Percentiles rank a stretch among this genome's conserved stretches.
Conservation (phyloP, 2,888 invertebrate genomes). For the Standfussiana lucernea region DNA sequence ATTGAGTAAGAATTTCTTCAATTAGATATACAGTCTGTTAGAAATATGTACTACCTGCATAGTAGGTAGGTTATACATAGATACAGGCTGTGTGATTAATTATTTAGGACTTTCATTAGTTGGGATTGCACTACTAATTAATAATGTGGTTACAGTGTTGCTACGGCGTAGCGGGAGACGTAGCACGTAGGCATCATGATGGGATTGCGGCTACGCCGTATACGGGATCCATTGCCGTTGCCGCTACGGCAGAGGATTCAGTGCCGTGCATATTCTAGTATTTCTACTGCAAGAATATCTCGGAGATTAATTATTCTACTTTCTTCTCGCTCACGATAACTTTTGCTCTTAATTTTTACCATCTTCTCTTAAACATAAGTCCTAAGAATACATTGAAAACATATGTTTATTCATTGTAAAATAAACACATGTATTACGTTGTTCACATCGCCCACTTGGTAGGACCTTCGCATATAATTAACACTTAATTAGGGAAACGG, state of each 20-base stretch:
- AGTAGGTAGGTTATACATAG: neutral
- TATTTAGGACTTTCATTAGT: conserved; percentile 36
- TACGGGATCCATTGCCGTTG: neutral
- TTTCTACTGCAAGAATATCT: neutral
- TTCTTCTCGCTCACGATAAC: neutral
- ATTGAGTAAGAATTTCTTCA: conserved; percentile 11
- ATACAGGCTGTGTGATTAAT: conserved; percentile 2
- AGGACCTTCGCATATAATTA: conserved; percentile 43
- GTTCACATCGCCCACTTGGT: conserved; percentile 14
- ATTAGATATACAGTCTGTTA: conserved; percentile 2
- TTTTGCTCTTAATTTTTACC: neutral
- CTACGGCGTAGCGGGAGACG: neutral
- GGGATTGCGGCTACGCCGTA: neutral
- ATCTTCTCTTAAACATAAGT: conserved; percentile 1
- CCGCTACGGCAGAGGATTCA: neutral
- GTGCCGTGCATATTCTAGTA: neutral
- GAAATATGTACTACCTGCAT: neutral
- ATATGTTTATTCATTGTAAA: conserved; percentile 30
- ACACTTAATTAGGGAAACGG: conserved; percentile 42
- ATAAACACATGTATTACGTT: conserved; percentile 41
- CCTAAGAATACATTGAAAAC: conserved; percentile 20
- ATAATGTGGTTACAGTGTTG: conserved; percentile 18
- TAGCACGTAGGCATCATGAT: neutral
- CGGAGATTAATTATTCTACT: neutral
- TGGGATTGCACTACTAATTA: neutral